A percentile compares a stretch with the other conserved stretches of the same genome.
These are phyloP conservation scores for Mimas tiliae DNA, from an alignment of 2,888 invertebrate genomes.

Conservation along the genomic window DNA sequence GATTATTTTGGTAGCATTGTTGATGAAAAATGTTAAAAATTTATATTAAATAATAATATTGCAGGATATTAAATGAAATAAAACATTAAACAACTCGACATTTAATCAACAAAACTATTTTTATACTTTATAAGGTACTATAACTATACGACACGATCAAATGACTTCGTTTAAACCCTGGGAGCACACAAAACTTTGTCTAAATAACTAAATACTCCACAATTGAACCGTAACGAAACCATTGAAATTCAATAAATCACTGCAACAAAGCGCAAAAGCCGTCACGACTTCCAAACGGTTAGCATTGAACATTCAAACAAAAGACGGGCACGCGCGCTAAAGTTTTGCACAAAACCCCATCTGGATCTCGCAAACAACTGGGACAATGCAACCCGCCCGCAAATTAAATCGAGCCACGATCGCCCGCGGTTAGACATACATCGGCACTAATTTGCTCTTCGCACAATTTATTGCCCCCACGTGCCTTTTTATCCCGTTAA, in stretches of 20 bases:
- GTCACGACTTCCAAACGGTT: slow-evolving; percentile 51
- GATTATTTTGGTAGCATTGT: neutral
- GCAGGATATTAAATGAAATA: neutral
- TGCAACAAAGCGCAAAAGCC: slow-evolving; percentile 37
- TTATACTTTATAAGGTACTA: no score
- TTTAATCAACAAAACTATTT: no score
- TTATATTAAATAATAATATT: neutral
- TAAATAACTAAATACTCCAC: slow-evolving; percentile 23
- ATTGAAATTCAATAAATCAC: slow-evolving; percentile 57
- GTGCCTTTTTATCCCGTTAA: slow-evolving; percentile 56
- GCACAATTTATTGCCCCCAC: slow-evolving; percentile 62
- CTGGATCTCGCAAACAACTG: slow-evolving; percentile 60
- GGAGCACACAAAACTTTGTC: slow-evolving; percentile 16
- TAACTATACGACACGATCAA: neutral
- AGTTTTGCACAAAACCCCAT: slow-evolving; percentile 55
- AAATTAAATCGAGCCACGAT: slow-evolving; percentile 62
- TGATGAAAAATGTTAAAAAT: neutral
- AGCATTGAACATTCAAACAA: slow-evolving; percentile 55
- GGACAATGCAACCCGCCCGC: slow-evolving; percentile 61
- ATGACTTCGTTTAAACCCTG: neutral
- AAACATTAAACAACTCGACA: no score
- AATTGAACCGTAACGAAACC: slow-evolving; percentile 36
- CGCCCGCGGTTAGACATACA: slow-evolving; percentile 59
- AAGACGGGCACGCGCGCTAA: slow-evolving; percentile 51
- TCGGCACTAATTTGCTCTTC: slow-evolving; percentile 64